phyloP scores from a whole-genome alignment of 2,113 vertebrate species.

The Triplophysa tibetana region DNA sequence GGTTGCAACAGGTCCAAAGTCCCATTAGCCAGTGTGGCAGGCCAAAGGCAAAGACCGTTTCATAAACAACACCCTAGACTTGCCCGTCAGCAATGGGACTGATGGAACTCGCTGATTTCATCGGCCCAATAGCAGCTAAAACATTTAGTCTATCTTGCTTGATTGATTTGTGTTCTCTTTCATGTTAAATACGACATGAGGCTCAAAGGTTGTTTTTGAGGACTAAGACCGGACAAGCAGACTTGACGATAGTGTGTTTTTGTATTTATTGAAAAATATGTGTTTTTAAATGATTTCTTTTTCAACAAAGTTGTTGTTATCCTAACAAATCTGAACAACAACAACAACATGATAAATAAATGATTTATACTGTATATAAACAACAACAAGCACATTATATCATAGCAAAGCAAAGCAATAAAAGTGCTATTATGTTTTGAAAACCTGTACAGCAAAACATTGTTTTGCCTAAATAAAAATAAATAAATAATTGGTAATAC shows the following conservation, averaged over 20 bases:
- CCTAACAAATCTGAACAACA: no score
- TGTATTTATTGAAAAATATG: no score
- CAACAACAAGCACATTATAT: no score
- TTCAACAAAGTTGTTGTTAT: no score
- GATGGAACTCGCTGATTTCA: slow-evolving; percentile 53
- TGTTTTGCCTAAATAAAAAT: no score
- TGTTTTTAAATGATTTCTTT: no score
- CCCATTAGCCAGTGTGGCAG: slow-evolving; percentile 72
- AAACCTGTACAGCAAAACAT: neutral
- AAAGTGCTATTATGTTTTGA: neutral
- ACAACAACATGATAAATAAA: no score
- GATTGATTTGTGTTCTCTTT: neutral
- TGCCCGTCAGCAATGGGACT: slow-evolving; percentile 67
- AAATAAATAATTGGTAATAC: no score
- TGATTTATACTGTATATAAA: no score
- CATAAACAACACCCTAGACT: slow-evolving; percentile 58
- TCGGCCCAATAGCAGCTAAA: slow-evolving; percentile 4
- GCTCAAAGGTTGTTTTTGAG: neutral
- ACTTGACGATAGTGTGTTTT: no score
- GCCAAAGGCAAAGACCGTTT: slow-evolving; percentile 69
- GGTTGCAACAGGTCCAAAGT: slow-evolving; percentile 71
- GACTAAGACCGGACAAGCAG: neutral
- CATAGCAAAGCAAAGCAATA: neutral
- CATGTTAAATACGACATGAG: neutral
- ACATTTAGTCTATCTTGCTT: neutral